Evolutionary conservation across 1,140 invertebrate genomes (phyloP), one percentile per base, ranked within the genome.

Genomic region (Rhizoglyphus robini): DNA sequence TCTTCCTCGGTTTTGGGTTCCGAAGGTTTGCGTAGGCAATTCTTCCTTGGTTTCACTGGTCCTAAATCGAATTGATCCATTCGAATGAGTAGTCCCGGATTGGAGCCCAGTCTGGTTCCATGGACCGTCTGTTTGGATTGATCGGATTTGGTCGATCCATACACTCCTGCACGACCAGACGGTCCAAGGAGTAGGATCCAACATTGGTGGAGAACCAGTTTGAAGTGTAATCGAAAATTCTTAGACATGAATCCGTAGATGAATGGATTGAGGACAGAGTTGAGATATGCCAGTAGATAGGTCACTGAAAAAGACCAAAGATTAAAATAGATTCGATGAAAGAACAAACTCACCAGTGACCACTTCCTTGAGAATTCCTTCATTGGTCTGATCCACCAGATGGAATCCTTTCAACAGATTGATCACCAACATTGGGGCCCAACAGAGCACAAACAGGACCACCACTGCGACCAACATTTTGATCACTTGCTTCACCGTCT

Each of bases 231-330:
- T 57, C 86, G 76, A 75, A 88, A 88, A 75, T 84, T 86, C 70
- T 83, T 83, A 2, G 86, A 88, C 83, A 88, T 87, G 74, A 88
- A 88, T 29, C 85, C 86, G 72, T 88, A 88, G 8, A 88, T 80
- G 48, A 88, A 80, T 8, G 86, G 86, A 76, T 88, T 88, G 65
- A 87, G 81, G 71, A 85, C 87, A 73, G 84, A 85, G 74, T 86
- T 85, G 65, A 85, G 82, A 38, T 86, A 86, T 2, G 83, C 82
- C 76, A 84, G 77, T 29, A 84, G 71, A 68, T 82, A 81, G 69
- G 86, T 84, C 15, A 79, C 74, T 64, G n/a, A 2, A 41, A 2
- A 18, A 63, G n/a, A 63, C 13, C 18, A 3, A 62, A 2, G 18
- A n/a, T 13, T n/a, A 2, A 63, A 60, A 20, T 49, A 5, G 18